Percentiles rank a stretch among this genome's conserved stretches.
phyloP scores from a whole-genome alignment of 2,888 invertebrate species.

The Plutella xylostella region DNA sequence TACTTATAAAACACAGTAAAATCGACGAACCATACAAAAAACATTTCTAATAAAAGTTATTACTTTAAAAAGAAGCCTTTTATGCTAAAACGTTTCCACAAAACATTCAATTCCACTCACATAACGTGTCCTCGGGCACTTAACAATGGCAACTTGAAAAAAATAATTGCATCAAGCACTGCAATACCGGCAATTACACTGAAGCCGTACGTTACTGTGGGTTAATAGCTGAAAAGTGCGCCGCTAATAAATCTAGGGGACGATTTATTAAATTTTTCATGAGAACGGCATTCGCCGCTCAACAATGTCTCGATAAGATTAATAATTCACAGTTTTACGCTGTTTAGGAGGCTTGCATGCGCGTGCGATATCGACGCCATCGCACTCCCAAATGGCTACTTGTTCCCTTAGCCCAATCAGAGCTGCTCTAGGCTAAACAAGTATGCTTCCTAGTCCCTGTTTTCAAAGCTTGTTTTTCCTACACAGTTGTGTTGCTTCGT shows the following conservation, averaged over 20 bases:
- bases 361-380: constrained; percentile 45
- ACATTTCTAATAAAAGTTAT: too few relatives aligned
- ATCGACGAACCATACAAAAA: too few relatives aligned
- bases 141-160: constrained; percentile 2
- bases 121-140: background rate
- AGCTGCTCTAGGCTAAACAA: too few relatives aligned
- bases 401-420: too few relatives aligned
- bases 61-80: too few relatives aligned
- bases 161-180: background rate
- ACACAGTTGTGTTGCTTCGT: too few relatives aligned
- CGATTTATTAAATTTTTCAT: constrained; percentile 64
- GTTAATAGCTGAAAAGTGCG: constrained; percentile 18
- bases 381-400: constrained; percentile 45
- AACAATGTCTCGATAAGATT: constrained; percentile 50
- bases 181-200: constrained; percentile 2
- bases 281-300: constrained; percentile 29
- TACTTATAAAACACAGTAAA: too few relatives aligned
- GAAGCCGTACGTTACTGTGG: background rate
- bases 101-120: too few relatives aligned
- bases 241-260: constrained; percentile 42
- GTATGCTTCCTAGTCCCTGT: too few relatives aligned
- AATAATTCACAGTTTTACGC: constrained; percentile 69
- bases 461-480: too few relatives aligned
- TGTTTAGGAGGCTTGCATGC: constrained; percentile 63
- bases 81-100: too few relatives aligned